Conservation (phyloP, 1,140 invertebrate species). For the Rhagoletis pomonella region DNA sequence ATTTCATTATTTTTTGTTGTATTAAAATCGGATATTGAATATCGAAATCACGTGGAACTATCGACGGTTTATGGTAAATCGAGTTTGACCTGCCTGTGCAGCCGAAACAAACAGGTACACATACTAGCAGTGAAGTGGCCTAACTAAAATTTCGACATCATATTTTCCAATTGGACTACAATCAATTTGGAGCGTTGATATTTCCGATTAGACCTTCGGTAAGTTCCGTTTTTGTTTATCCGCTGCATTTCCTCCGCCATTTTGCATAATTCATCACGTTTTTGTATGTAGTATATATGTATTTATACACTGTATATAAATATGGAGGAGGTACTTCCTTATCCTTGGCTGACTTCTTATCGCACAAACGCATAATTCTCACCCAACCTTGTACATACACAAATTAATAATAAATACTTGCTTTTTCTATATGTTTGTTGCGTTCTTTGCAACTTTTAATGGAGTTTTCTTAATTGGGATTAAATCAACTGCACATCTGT, state of each 20-base stretch:
- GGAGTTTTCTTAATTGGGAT: background rate
- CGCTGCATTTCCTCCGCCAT: background rate
- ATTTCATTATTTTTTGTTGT: background rate
- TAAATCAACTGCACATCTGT: background rate
- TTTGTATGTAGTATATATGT: background rate
- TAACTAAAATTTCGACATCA: background rate
- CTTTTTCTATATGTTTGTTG: background rate
- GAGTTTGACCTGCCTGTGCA: background rate
- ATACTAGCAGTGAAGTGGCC: too few relatives aligned
- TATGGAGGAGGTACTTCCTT: background rate
- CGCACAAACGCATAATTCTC: slow-evolving; percentile 42
- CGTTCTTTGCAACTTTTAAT: background rate
- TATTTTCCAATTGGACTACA: background rate
- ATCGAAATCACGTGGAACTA: background rate
- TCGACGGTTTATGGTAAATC: background rate
- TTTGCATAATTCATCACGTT: background rate
- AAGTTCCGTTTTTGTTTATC: background rate
- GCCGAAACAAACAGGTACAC: background rate
- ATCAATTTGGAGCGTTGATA: background rate
- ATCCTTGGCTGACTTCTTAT: slow-evolving; percentile 19
- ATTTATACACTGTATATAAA: background rate
- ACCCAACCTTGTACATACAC: background rate
- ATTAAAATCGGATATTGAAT: background rate
- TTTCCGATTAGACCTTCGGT: slow-evolving; percentile 28
- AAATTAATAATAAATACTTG: background rate